Evolutionary conservation across 2,888 invertebrate species (phyloP).

Genomic region (Plagodis dolabraria): DNA sequence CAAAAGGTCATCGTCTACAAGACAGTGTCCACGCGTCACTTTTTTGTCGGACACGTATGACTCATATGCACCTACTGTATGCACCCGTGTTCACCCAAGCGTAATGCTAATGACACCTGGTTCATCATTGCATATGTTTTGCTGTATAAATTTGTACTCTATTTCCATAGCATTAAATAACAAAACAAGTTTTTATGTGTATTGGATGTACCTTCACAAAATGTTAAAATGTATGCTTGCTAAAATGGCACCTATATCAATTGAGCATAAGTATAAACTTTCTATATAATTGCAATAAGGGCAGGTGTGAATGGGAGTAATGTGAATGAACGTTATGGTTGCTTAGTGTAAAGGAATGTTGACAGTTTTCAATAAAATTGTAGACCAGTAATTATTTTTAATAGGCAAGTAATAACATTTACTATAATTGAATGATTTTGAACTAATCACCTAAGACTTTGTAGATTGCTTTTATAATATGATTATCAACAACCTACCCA

Average conservation of each 20-base stretch:
- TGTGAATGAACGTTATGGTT: slow-evolving; percentile 42
- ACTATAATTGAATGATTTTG: too few relatives aligned
- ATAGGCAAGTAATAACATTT: too few relatives aligned
- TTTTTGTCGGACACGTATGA: slow-evolving; percentile 62
- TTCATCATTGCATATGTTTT: slow-evolving; percentile 25
- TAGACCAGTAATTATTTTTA: background rate
- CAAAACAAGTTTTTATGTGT: too few relatives aligned
- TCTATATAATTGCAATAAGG: slow-evolving; percentile 5
- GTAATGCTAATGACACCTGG: slow-evolving; percentile 75
- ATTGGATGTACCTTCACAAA: background rate
- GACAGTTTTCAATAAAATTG: background rate
- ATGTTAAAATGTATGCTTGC: background rate
- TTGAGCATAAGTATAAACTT: too few relatives aligned
- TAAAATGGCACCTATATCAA: background rate
- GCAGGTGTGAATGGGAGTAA: slow-evolving; percentile 55
- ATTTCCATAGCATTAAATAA: background rate
- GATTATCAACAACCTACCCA: too few relatives aligned
- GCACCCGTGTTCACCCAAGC: slow-evolving; percentile 63
- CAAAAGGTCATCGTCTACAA: slow-evolving; percentile 52
- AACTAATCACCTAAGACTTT: too few relatives aligned
- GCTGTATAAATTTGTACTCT: slow-evolving; percentile 14
- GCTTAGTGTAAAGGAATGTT: slow-evolving; percentile 2
- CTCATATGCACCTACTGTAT: slow-evolving; percentile 52
- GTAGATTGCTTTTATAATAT: too few relatives aligned
- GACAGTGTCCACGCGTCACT: slow-evolving; percentile 66